Evolutionary conservation across 2,797 vertebrate species (phyloP), one percentile per base, ranked within the genome.

Genomic region (Sebastolobus altivelis): DNA sequence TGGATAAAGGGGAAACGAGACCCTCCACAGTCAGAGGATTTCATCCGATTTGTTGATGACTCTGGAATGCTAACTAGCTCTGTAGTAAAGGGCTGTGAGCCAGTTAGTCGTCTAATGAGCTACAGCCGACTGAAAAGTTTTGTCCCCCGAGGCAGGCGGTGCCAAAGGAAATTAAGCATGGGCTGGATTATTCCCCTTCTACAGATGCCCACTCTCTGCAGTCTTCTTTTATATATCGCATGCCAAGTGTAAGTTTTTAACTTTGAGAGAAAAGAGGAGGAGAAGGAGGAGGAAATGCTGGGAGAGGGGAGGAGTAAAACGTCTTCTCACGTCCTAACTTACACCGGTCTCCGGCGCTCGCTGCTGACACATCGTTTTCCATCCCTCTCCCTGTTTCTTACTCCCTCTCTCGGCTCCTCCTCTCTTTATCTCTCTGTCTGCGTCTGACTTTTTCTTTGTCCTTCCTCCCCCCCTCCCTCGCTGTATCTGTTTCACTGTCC

Each of bases 291-390:
- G 85, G 86, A 88, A 85, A 79, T 27, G 66, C 62, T 76, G 69
- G 67, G 69, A 55, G 71, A 67, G 56, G 80, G 87, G 90, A 78
- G 89, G 89, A 90, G 90, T 67, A 29, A 83, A 89, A 86, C 81
- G 82, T 92, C 94, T 93, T 91, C 90, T 88, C 91, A 85, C 84
- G 85, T 92, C 91, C 93, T 85, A 65, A 89, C 91, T 92, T 91
- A 88, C 92, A 94, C 92, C 89, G 20, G 20, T 92, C 89, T 89
- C 83, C 5, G 49, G 31, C 43, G 61, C 85, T 89, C 69, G 18
- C 56, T 95, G 94, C 94, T 95, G 94, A 95, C 93, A 89, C 92
- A 95, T 93, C 82, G 56, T 87, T 94, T 94, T 92, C 81, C 77
- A 60, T 81, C 89, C 59, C 84, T 85, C 89, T 89, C 85, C 85